phyloP scores from a whole-genome alignment of 2,113 vertebrate species.

The Chinchilla lanigera region DNA sequence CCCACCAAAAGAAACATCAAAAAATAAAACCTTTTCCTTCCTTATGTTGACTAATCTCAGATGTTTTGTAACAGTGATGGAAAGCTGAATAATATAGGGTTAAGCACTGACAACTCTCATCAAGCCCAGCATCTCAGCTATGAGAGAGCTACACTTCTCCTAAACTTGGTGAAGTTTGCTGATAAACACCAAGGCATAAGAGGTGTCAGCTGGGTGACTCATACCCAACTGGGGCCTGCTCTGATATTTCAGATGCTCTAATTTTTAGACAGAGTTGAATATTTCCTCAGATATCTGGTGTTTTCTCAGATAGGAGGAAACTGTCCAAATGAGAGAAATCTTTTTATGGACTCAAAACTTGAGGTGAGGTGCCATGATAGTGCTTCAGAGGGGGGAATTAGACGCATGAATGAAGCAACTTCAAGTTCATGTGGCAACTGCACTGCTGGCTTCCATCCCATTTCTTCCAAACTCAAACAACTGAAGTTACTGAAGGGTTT shows the following conservation, averaged over 20 bases:
- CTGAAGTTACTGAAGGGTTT: background rate
- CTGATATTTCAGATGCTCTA: constrained; percentile 26
- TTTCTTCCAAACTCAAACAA: background rate
- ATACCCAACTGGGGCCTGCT: background rate
- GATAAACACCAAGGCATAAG: background rate
- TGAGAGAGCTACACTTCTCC: background rate
- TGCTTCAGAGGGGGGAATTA: background rate
- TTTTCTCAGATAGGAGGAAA: background rate
- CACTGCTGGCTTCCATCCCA: background rate
- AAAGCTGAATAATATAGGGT: background rate
- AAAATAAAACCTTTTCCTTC: background rate
- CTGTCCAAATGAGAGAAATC: background rate
- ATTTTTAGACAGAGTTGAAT: background rate
- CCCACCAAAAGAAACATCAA: background rate
- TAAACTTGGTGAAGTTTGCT: background rate
- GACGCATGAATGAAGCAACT: background rate
- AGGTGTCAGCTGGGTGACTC: background rate
- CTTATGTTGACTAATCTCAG: background rate
- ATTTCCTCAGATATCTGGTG: background rate
- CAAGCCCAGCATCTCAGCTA: background rate
- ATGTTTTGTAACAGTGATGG: background rate
- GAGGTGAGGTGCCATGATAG: accelerated
- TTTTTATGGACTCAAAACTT: background rate
- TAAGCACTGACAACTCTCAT: background rate
- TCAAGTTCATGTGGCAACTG: background rate